A percentile compares a stretch with the other conserved stretches of the same genome.
These are phyloP conservation scores for Bombus cullumanus DNA, from an alignment of 1,140 invertebrate genomes.

Conservation along the genomic window DNA sequence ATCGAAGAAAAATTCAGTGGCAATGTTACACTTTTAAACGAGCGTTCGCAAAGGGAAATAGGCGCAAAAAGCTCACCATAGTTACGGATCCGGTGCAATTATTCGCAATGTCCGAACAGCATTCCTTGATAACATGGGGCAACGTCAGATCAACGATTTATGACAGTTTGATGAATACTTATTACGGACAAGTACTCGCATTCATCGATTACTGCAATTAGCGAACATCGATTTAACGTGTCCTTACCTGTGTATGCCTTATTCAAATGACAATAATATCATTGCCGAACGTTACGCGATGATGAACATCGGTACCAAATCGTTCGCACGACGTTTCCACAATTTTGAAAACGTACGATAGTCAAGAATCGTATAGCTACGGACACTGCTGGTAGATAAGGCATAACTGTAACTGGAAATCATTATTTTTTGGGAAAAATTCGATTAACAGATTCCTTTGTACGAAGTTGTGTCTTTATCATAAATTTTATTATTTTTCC, in stretches of 20 bases:
- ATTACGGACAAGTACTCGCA: constrained; percentile 2
- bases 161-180: constrained; percentile 45
- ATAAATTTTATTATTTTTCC: no score
- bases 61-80: constrained; percentile 25
- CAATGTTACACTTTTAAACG: constrained; percentile 38
- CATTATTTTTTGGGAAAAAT: no score
- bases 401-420: no score
- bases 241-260: neutral
- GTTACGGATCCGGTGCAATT: constrained; percentile 31
- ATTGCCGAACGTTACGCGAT: neutral
- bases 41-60: neutral
- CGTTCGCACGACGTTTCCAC: no score
- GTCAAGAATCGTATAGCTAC: no score
- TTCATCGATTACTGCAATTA: constrained; percentile 34
- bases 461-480: no score
- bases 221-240: constrained; percentile 25
- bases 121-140: constrained; percentile 29
- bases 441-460: no score
- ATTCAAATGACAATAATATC: constrained; percentile 10
- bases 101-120: constrained; percentile 15
- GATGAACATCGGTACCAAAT: no score
- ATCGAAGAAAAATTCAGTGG: neutral
- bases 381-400: no score
- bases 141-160: constrained; percentile 33
- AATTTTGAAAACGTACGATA: no score